Evolutionary conservation across 2,797 vertebrate species (phyloP).

Genomic region (Cyclura pinguis): DNA sequence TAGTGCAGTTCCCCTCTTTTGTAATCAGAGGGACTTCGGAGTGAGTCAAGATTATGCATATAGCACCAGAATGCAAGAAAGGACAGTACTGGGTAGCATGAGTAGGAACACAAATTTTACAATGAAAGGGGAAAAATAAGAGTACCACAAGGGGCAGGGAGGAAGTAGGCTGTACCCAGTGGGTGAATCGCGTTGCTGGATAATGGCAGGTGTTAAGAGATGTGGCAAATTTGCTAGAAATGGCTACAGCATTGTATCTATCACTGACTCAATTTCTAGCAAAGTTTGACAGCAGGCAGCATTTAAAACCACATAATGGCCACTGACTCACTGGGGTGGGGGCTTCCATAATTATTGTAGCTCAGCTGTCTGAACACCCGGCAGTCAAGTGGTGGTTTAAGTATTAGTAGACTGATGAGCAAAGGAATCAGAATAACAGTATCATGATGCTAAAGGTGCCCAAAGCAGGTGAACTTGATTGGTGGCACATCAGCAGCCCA

Average conservation of each 20-base stretch:
- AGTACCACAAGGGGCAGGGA: not conserved
- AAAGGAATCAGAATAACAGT: not conserved
- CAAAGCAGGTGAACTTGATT: not conserved
- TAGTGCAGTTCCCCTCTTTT: too few relatives aligned
- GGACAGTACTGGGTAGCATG: not conserved
- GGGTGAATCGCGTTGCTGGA: not conserved
- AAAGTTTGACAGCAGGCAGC: not conserved
- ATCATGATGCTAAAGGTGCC: not conserved
- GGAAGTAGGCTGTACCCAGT: not conserved
- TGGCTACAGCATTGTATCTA: accelerated
- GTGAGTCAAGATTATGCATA: too few relatives aligned
- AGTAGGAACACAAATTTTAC: not conserved
- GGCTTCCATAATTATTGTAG: not conserved
- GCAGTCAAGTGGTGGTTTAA: not conserved
- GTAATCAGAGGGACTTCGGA: too few relatives aligned
- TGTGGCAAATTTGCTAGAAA: not conserved
- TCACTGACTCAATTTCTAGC: too few relatives aligned
- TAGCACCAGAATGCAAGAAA: not conserved
- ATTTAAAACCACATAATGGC: too few relatives aligned
- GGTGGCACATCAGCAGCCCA: not conserved
- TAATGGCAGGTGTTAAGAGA: not conserved
- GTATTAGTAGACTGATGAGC: not conserved
- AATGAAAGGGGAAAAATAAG: not conserved
- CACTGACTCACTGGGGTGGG: not conserved
- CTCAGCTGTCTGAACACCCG: too few relatives aligned